Base-by-base conservation (phyloP, 2,797 vertebrate species). In the Onychomys torridus region DNA sequence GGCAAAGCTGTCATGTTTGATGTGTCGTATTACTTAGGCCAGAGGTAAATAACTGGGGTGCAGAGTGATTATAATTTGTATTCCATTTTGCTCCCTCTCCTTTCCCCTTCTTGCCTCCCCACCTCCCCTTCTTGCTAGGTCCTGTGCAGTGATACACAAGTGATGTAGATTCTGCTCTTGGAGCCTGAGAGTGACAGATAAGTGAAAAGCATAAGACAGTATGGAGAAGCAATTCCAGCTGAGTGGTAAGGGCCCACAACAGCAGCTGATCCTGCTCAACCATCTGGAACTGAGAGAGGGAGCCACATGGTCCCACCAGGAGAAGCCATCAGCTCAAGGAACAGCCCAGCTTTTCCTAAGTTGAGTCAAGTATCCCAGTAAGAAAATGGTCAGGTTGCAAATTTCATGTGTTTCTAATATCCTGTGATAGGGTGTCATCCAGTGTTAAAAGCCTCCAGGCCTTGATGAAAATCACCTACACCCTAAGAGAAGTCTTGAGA, bases 11-110 rank as follows among this genome's bases (percentile, higher is more conserved):
- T 19, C 12, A 43, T 81, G 88, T 89, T 83, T 86, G 83, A 61
- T 57, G 49, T 59, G 63, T 79, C 69, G 79, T 91, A 93, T 91
- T 67, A 71, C 81, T 77, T 91, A 90, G 86, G 86, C 32, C n/a
- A 46, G 82, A 78, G 92, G 83, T 46, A 81, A 63, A 82, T 52
- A 65, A 59, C 46, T 75, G 73, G 61, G 63, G 32, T 55, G 27
- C 27, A 21, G 59, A 19, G 37, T 27, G 16, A 78, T 91, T 88
- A 84, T 90, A 73, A 12, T 65, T 65, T 83, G 52, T 19, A 25
- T 49, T 95, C 0, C 37, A 10, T 46, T 77, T 87, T 2, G 17
- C 49, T 75, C 14, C 11, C 4, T 6, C 40, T 85, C 61, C 49
- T 49, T 32, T 34, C 2, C 63, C 12, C 63, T 52, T 13, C 10